These are phyloP conservation scores for Pithys albifrons DNA, from an alignment of 2,113 vertebrate genomes.

Conservation along the genomic window DNA sequence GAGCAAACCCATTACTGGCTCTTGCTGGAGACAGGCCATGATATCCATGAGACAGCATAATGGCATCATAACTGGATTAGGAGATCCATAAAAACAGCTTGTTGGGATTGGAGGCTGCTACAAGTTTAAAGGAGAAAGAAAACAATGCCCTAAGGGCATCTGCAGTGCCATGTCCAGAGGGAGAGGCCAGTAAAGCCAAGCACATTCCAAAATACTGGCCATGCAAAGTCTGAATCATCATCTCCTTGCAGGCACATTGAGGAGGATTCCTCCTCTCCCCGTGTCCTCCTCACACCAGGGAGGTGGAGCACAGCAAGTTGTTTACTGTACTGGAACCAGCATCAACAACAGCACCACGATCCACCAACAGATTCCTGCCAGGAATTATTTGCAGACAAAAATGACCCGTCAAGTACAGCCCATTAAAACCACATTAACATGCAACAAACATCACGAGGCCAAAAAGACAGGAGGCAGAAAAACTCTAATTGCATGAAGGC, in stretches of 20 bases:
- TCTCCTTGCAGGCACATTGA: not conserved
- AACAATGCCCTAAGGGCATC: not conserved
- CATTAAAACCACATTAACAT: not conserved
- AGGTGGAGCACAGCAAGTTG: not conserved
- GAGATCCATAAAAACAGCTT: not conserved
- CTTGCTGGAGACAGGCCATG: not conserved
- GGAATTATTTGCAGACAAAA: constrained; percentile 17
- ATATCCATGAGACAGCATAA: not conserved
- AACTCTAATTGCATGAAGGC: not conserved
- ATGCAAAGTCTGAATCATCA: not conserved
- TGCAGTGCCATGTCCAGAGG: not conserved
- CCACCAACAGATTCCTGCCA: not conserved
- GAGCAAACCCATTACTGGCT: not conserved
- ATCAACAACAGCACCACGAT: not conserved
- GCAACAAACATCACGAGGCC: not conserved
- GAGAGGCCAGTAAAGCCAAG: not conserved
- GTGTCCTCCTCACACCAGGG: not conserved
- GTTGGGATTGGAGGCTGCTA: not conserved
- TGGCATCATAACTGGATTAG: not conserved
- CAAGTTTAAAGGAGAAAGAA: not conserved
- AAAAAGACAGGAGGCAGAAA: not conserved
- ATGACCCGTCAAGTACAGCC: not conserved
- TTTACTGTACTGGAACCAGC: not conserved
- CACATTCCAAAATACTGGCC: accelerated
- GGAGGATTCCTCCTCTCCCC: not conserved